Evolutionary conservation across 2,113 vertebrate species (phyloP).

Genomic region (Neolamprologus cancellatus): DNA sequence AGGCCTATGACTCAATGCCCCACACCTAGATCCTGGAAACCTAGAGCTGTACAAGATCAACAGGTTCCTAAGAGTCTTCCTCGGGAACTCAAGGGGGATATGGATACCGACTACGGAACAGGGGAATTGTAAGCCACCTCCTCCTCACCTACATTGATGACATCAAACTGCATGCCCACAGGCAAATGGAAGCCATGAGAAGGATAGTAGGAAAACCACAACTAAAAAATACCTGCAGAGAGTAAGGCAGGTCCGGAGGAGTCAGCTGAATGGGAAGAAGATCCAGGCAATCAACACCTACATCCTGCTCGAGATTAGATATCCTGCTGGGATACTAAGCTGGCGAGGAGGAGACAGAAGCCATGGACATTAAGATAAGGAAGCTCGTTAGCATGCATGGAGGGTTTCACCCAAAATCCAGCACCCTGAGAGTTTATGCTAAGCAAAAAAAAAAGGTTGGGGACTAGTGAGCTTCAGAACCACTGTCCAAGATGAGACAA

Average conservation of each 20-base stretch:
- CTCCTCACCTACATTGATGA: background rate
- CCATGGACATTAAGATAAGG: background rate
- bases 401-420: background rate
- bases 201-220: background rate
- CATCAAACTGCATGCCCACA: background rate
- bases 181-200: background rate
- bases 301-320: background rate
- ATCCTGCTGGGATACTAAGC: background rate
- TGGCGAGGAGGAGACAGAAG: background rate
- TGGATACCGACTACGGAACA: rapidly evolving
- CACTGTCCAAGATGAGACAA: background rate
- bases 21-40: background rate
- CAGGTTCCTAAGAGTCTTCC: background rate
- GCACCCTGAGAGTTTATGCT: background rate
- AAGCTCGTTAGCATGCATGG: background rate
- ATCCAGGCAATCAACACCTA: background rate
- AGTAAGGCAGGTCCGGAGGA: background rate
- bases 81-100: background rate
- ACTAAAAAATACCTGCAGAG: background rate
- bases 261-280: background rate
- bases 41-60: background rate
- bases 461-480: background rate
- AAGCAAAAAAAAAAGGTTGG: background rate
- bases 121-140: background rate
- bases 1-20: background rate